Base-by-base conservation (phyloP, 1,140 invertebrate genomes). In the Pseudomyrmex dendroicus region DNA sequence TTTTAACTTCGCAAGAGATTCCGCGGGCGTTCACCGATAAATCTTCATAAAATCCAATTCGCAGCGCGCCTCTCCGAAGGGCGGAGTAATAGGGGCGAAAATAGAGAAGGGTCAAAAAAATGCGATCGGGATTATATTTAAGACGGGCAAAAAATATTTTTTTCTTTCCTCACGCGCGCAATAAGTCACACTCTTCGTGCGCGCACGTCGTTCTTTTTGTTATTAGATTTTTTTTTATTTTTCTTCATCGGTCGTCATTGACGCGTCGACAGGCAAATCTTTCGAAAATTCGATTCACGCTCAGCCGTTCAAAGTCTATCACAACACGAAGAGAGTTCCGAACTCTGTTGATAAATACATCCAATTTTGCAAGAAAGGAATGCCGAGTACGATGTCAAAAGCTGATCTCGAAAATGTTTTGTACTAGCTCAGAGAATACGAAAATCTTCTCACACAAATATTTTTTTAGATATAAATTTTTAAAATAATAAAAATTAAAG, bases 21-120 rank as follows among this genome's bases (percentile, higher is more conserved):
- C 64, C 52, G 62, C n/a, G 35, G 68, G 48, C 67, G 63, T 70
- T 35, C 57, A 76, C 85, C 85, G 80, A 86, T 87, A 87, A 87
- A 87, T 87, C 86, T 86, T 87, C 86, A 84, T 78, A 78, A 83
- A 73, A 84, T 86, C 86, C 82, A 78, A 87, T 87, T 68, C 78
- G 59, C 66, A 46, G 35, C 48, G 46, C 15, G 73, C 17, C 56
- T 9, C 17, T 73, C 8, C 44, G 15, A 17, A 8, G 17, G 46
- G 35, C 13, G 64, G 10, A 25, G 20, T 78, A 70, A 77, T 70
- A n/a, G n/a, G 66, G 20, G 4, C 7, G 52, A 22, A 25, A 50
- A 46, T n/a, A 50, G 35, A 46, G 15, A 10, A 57, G 44, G 15
- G 15, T 68, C 44, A 63, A 70, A 73, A 35, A 35, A 73, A 82